These are phyloP conservation scores for Enteromius radiatus DNA, from an alignment of 2,797 vertebrate species.

Conservation along the genomic window DNA sequence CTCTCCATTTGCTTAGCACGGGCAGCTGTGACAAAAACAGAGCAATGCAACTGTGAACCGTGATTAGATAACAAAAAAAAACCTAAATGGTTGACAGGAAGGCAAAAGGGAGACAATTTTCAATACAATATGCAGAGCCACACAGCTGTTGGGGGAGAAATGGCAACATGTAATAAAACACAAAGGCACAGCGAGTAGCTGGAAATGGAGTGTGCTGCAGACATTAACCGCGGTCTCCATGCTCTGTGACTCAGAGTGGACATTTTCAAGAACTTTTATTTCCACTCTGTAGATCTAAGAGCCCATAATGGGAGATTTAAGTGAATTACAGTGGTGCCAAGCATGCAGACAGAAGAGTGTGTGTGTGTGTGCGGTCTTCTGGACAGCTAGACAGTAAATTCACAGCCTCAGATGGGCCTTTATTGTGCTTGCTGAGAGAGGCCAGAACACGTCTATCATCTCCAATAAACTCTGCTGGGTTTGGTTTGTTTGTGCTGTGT, in stretches of 20 bases:
- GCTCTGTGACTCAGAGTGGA: constrained; percentile 26
- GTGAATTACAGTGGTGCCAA: constrained; percentile 33
- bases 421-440: constrained; percentile 36
- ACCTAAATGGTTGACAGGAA: constrained; percentile 18
- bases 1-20: neutral
- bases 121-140: constrained; percentile 32
- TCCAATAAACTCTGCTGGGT: constrained; percentile 37
- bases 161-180: constrained; percentile 19
- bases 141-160: constrained; percentile 26
- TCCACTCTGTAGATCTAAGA: constrained; percentile 13
- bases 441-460: constrained; percentile 36
- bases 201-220: constrained; percentile 14
- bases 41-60: constrained; percentile 16
- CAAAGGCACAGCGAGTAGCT: constrained; percentile 8
- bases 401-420: constrained; percentile 19
- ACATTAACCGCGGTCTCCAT: neutral
- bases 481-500: constrained; percentile 8
- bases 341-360: neutral
- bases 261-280: constrained; percentile 46
- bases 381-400: constrained; percentile 40
- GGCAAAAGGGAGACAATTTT: constrained; percentile 16
- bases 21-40: constrained; percentile 17
- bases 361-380: neutral
- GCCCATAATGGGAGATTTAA: constrained; percentile 33
- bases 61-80: constrained; percentile 23